Evolutionary conservation across 2,888 invertebrate species (phyloP), one percentile per base, ranked within the genome.

Genomic region (Stenodema calcarata): DNA sequence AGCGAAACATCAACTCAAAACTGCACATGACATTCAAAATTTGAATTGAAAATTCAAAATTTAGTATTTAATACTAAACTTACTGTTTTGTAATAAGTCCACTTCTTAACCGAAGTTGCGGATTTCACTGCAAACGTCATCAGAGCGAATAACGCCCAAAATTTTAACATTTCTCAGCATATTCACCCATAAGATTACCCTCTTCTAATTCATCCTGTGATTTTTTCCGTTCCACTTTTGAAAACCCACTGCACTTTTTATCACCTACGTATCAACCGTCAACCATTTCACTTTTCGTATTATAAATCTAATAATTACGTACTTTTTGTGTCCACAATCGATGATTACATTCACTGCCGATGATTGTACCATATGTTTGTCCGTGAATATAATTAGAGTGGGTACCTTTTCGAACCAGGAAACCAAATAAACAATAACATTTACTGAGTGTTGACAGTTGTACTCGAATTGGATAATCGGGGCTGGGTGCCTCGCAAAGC

Each of bases 91-190:
- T 30, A 73, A 18, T 73, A 73, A 7, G 35, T 73, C 73, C 73
- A 73, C 30, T 41, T 30, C 30, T 73, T 41, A 16, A 35, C 30
- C 6, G 73, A 73, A n/a, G 30, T 18, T 73, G 73, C 73, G 18
- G 73, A 30, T 16, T 73, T 73, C 73, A 73, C 73, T 3, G 73
- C 73, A 11, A 73, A 30, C 35, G 18, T 41, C 30, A 73, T 73
- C 35, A 73, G 73, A 73, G 73, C 73, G 73, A 73, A 30, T 18
- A 73, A 73, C 73, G 73, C 73, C 73, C 30, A 73, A 30, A 35
- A 41, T 73, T 73, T 73, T 41, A 6, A n/a, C 73, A 73, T 73
- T 41, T 30, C 73, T 73, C 73, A 14, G 73, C 73, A 73, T 73
- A 35, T 30, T 73, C 9, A 28, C 12, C 30, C 73, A 73, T 73